These are phyloP conservation scores for Diceros bicornis DNA, from an alignment of 2,797 vertebrate species.

Conservation along the genomic window DNA sequence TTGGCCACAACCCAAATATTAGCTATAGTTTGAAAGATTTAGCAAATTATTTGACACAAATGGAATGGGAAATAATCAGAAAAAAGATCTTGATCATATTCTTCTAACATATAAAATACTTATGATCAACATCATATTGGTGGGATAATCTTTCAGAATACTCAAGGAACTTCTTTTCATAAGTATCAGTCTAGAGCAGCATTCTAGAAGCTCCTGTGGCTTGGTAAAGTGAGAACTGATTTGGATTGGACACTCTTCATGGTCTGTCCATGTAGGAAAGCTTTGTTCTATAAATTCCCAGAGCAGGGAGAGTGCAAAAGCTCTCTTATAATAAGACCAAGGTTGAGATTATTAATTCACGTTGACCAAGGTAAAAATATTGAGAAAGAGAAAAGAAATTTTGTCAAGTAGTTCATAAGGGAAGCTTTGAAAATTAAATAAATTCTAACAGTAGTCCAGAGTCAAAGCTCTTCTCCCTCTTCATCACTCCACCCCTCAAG, in stretches of 20 bases:
- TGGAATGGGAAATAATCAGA: not conserved
- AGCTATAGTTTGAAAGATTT: not conserved
- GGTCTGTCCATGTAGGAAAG: not conserved
- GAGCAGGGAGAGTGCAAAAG: not conserved
- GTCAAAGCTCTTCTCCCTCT: not conserved
- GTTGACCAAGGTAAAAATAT: slow-evolving; percentile 3
- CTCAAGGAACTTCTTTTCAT: not conserved
- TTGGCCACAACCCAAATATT: not conserved
- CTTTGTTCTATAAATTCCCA: slow-evolving; percentile 9
- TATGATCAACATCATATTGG: not conserved
- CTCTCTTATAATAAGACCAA: not conserved
- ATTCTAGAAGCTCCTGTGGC: not conserved
- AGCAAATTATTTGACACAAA: slow-evolving; percentile 11
- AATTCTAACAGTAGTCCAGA: not conserved
- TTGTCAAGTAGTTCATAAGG: not conserved
- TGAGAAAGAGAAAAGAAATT: not conserved
- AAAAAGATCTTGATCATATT: not conserved
- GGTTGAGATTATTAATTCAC: not conserved
- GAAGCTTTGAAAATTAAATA: slow-evolving; percentile 31
- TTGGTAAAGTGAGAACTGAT: not conserved
- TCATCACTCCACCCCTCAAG: not conserved
- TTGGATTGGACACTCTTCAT: not conserved
- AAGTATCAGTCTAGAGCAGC: not conserved
- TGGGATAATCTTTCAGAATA: not conserved
- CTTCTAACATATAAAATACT: slow-evolving; percentile 18